Evolutionary conservation across 2,888 invertebrate species (phyloP), one percentile per base, ranked within the genome.

Genomic region (Nebria brevicollis): DNA sequence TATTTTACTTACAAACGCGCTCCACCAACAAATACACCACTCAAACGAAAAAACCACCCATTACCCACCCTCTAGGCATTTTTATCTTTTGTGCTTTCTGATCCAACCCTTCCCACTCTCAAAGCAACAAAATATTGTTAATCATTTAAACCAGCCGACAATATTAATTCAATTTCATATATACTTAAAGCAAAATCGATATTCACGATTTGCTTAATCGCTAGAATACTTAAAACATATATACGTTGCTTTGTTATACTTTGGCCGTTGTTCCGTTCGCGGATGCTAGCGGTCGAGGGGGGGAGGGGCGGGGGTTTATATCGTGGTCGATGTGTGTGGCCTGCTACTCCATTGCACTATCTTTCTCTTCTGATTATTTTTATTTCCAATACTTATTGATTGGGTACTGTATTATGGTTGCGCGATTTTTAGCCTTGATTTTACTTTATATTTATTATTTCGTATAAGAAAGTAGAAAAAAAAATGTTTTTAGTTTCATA

Each of bases 1-100:
- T 79, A 79, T 79, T 79, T 79, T 79, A 79, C 64, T 70, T 70
- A 70, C 54, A 54, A 54, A 54, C 54, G 11, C 54, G 54, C 7
- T 54, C 54, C 2, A 8, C 54, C 2, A 54, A 54, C 54, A 54
- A 54, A 54, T 13, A 54, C 54, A 54, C 54, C 54, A 54, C 54
- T 13, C 1, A 54, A 8, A 54, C 13, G 13, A 54, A 54, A 54
- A 54, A 54, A 3, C 4, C 2, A 34, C 34, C 34, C 34, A 34
- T 20, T 1, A 20, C 20, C 34, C 34, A 34, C 34, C 34, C 34
- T 34, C 34, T 34, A 34, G 34, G 4, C 34, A 34, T 34, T 34
- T 34, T 34, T 34, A 34, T 34, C 34, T 34, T 34, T 5, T 34
- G 34, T 4, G 34, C 1, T 34, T 34, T 34, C 34, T 34, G 34